Evolutionary conservation across 2,113 vertebrate species (phyloP).

Genomic region (Myotis davidii): DNA sequence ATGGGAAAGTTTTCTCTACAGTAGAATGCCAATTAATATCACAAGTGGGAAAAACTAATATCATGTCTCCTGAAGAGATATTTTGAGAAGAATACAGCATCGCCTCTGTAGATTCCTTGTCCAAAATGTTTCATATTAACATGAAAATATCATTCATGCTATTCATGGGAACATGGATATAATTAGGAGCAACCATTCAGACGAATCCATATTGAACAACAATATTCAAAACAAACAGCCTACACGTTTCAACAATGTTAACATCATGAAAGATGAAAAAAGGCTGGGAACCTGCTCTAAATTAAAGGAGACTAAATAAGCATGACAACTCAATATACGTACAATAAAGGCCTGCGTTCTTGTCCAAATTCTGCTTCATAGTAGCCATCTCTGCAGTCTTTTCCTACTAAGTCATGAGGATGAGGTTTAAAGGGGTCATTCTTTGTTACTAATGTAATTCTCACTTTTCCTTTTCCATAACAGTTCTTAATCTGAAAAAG

Average conservation of each 20-base stretch:
- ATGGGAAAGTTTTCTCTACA: neutral
- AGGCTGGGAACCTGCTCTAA: neutral
- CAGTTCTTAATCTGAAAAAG: conserved; percentile 92
- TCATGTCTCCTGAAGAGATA: neutral
- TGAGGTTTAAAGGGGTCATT: conserved; percentile 96
- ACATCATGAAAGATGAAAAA: neutral
- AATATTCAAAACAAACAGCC: conserved; percentile 2
- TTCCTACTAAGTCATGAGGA: conserved; percentile 97
- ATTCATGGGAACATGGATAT: conserved; percentile 14
- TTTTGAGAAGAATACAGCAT: neutral
- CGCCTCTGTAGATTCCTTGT: neutral
- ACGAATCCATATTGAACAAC: neutral
- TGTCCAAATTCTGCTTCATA: conserved; percentile 97
- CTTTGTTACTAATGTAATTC: conserved; percentile 95
- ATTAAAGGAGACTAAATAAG: neutral
- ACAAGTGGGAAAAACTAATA: neutral
- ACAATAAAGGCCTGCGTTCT: conserved; percentile 95
- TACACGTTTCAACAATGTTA: neutral
- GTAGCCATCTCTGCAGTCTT: conserved; percentile 97
- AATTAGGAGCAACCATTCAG: neutral
- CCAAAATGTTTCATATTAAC: conserved; percentile 4
- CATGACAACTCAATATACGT: conserved; percentile 82
- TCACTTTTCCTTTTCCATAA: conserved; percentile 94
- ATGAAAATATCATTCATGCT: conserved; percentile 2
- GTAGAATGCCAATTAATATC: conserved; percentile 7